Percentiles rank a stretch among this genome's conserved stretches.
phyloP scores from a whole-genome alignment of 2,113 vertebrate species.

The Psilopsiagon aurifrons region DNA sequence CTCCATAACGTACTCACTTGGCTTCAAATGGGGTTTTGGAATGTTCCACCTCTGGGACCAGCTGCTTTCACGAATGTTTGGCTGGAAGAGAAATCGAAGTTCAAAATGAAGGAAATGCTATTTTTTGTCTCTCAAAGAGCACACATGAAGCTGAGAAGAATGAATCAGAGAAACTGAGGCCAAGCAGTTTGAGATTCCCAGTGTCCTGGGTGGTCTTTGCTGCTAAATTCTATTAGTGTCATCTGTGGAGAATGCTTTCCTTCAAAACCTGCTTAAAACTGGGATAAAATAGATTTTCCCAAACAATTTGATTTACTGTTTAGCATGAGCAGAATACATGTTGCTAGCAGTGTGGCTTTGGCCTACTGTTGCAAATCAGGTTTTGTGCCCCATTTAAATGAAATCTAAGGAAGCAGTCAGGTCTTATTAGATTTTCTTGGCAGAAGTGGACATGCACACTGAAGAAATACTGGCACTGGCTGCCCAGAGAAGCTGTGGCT shows the following conservation, averaged over 20 bases:
- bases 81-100: conserved; percentile 10
- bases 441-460: not conserved
- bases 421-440: not conserved
- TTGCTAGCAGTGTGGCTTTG: not conserved
- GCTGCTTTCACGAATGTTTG: not conserved
- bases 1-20: not conserved
- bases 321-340: not conserved
- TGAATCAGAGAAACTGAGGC: conserved; percentile 32
- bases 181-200: conserved; percentile 39
- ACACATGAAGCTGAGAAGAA: not conserved
- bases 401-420: not conserved
- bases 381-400: not conserved
- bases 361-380: not conserved
- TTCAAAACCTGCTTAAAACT: conserved; percentile 19
- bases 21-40: conserved; percentile 5
- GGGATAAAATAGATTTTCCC: not conserved
- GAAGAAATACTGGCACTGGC: not conserved
- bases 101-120: conserved; percentile 15
- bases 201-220: conserved; percentile 42
- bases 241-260: conserved; percentile 7
- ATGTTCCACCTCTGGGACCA: not conserved
- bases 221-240: not conserved
- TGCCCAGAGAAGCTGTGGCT: not conserved
- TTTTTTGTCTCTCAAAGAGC: conserved; percentile 33
- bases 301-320: not conserved